phyloP scores from a whole-genome alignment of 23 tunicate genomes.

The Botrylloides violaceus region DNA sequence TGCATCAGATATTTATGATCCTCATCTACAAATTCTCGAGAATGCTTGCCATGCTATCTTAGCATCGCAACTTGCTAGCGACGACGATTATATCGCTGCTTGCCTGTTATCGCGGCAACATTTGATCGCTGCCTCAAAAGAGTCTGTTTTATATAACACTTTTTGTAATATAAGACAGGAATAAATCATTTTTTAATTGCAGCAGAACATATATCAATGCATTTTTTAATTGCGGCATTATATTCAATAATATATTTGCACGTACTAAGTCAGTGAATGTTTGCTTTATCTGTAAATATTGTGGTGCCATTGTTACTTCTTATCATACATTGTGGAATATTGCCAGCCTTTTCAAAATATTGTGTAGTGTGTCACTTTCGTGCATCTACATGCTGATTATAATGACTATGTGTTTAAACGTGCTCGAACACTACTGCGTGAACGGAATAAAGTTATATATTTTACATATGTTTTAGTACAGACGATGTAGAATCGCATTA shows the following conservation, averaged over 20 bases:
- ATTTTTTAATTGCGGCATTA: slow-evolving; percentile 8
- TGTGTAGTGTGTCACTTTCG: no score
- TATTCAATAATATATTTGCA: slow-evolving; percentile 1
- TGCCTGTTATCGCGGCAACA: slow-evolving; percentile 20
- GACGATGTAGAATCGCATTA: no score
- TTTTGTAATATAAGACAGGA: slow-evolving; percentile 15
- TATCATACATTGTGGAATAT: no score
- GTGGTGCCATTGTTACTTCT: background rate
- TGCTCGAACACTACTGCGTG: no score
- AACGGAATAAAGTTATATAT: no score
- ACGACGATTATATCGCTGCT: slow-evolving; percentile 22
- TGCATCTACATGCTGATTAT: no score
- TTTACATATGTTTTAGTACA: no score
- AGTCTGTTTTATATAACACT: background rate
- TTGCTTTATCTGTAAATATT: background rate
- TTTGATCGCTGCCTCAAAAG: background rate
- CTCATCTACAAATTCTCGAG: slow-evolving; percentile 26
- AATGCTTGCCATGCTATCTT: slow-evolving; percentile 31
- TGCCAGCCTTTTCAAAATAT: no score
- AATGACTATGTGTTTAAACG: no score
- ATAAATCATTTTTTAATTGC: slow-evolving; percentile 19
- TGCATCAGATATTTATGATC: slow-evolving; percentile 31
- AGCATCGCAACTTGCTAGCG: background rate
- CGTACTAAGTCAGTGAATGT: background rate
- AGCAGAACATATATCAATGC: background rate